Evolutionary conservation across 2,888 invertebrate species (phyloP), one percentile per base, ranked within the genome.

Genomic region (Podotricha telesiphe): DNA sequence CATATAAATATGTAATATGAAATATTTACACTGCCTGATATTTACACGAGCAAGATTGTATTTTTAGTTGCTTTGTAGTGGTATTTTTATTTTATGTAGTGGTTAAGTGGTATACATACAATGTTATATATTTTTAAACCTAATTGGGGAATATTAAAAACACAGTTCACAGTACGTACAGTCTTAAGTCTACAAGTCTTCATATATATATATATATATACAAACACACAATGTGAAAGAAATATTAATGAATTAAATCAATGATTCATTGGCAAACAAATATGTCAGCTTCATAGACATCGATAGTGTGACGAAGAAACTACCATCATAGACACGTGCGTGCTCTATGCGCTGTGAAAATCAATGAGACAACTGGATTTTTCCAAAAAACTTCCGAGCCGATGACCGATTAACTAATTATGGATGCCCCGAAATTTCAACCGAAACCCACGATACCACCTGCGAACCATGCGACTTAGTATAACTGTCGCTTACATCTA

Each of bases 331-430:
- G 83, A 84, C 92, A 89, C 92, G 92, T 89, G 92, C 92, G 91
- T 92, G 88, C 82, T 82, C 87, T 89, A 91, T 90, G 82, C 82
- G 86, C 90, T 91, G 89, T 91, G 91, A 82, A 90, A 93, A 92
- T 93, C 88, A 86, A 91, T 90, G 89, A 77, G 77, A 77, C 78
- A 59, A 84, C 82, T 72, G 72, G 78, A 80, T 78, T 86, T 83
- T 91, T 87, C 88, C 85, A 87, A 85, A 83, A 80, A 80, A 77
- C 74, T 51, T 22, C 45, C 74, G 72, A 82, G 88, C 83, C 88
- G 83, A 80, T 85, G 90, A 76, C 91, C 91, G 91, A 91, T 91
- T 90, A 87, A 74, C 73, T 74, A 77, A 86, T 87, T 89, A 86
- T 84, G 77, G 82, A 86, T 81, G 84, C 83, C 84, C 83, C 81